A percentile compares a stretch with the other conserved stretches of the same genome.
These are phyloP conservation scores for Pheosia tremula DNA, from an alignment of 2,888 invertebrate species.

Conservation along the genomic window DNA sequence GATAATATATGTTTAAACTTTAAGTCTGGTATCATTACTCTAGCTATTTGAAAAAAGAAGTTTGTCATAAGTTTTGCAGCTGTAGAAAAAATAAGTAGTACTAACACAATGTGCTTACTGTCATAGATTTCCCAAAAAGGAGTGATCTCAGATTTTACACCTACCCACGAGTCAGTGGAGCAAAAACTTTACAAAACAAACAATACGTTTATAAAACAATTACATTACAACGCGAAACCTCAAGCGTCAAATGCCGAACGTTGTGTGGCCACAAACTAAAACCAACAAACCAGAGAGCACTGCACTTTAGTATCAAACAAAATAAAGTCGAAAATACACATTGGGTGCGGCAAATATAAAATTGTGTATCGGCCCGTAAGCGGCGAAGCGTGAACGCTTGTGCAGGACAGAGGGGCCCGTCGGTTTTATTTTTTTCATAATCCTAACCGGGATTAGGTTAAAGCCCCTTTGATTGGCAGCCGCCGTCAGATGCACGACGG, in stretches of 20 bases:
- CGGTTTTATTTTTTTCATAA: conserved; percentile 80
- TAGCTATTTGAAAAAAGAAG: no score
- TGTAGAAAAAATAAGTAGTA: no score
- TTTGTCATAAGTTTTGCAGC: no score
- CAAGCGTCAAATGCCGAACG: conserved; percentile 76
- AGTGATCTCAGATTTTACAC: conserved; percentile 51
- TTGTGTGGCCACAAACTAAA: conserved; percentile 24
- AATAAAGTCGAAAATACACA: conserved; percentile 28
- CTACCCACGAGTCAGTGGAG: conserved; percentile 51
- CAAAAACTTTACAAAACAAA: conserved; percentile 69
- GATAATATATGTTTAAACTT: no score
- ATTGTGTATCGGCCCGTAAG: conserved; percentile 46
- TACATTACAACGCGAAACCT: conserved; percentile 79
- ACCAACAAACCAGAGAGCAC: neutral
- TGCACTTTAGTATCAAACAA: conserved; percentile 2
- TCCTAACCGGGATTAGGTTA: conserved; percentile 81
- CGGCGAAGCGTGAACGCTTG: conserved; percentile 80
- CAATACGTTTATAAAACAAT: conserved; percentile 75
- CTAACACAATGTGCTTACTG: conserved; percentile 14
- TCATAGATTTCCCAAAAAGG: conserved; percentile 30
- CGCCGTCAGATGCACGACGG: conserved; percentile 76
- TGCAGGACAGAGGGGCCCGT: conserved; percentile 74
- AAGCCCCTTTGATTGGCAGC: conserved; percentile 83
- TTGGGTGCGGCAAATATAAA: conserved; percentile 16
- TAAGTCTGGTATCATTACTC: no score